These are phyloP conservation scores for Platichthys flesus DNA, from an alignment of 2,113 vertebrate genomes.

Conservation along the genomic window DNA sequence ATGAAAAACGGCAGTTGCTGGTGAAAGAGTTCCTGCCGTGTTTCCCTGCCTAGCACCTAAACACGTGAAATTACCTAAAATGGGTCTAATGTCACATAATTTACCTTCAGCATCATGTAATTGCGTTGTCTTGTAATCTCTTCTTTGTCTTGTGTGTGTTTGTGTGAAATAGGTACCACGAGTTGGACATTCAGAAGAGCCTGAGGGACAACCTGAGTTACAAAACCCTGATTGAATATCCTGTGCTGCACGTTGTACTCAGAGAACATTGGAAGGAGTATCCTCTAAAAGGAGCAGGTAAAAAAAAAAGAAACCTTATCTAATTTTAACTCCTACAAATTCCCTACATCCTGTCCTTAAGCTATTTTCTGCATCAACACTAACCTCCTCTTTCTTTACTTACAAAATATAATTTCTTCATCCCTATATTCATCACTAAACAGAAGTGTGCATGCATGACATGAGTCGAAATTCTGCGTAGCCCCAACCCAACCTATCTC, in stretches of 20 bases:
- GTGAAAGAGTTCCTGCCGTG: slow-evolving; percentile 4
- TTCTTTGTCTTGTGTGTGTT: neutral
- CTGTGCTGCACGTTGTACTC: slow-evolving; percentile 88
- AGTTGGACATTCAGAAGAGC: slow-evolving; percentile 86
- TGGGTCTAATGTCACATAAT: neutral
- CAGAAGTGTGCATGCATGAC: slow-evolving; percentile 10
- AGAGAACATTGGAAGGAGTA: slow-evolving; percentile 82
- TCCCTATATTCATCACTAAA: slow-evolving; percentile 3
- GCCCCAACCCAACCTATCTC: slow-evolving; percentile 18
- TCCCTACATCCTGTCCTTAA: neutral
- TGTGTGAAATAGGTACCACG: slow-evolving; percentile 85
- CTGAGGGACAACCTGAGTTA: slow-evolving; percentile 89
- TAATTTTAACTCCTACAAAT: neutral
- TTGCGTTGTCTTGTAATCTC: neutral
- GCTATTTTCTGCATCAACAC: neutral
- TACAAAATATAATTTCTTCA: neutral
- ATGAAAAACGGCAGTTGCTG: neutral
- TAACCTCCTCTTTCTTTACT: slow-evolving; percentile 4
- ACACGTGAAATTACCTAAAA: neutral
- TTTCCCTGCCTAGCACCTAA: neutral
- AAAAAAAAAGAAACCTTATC: neutral
- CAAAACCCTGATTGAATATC: slow-evolving; percentile 93
- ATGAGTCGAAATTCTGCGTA: slow-evolving; percentile 5
- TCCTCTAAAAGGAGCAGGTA: slow-evolving; percentile 85
- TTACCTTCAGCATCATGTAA: neutral